phyloP scores from a whole-genome alignment of 2,113 vertebrate genomes.

The Odontophorus gujanensis region DNA sequence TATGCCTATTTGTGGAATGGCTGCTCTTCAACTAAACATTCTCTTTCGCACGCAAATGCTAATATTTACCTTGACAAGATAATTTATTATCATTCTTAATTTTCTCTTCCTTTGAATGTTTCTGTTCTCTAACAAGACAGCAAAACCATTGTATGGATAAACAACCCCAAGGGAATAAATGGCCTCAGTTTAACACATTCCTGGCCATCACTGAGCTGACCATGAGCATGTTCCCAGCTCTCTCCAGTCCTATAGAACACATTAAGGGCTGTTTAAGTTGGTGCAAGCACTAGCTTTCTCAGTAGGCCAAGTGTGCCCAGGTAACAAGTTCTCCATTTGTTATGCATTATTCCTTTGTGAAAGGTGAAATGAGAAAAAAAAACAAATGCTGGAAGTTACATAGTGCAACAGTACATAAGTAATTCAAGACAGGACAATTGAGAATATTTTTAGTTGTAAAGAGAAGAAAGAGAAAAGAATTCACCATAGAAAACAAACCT shows the following conservation, averaged over 20 bases:
- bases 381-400: not conserved
- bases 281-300: not conserved
- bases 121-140: constrained; percentile 17
- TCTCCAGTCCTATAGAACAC: not conserved
- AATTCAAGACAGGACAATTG: not conserved
- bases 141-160: not conserved
- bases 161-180: constrained; percentile 9
- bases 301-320: not conserved
- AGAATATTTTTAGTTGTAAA: not conserved
- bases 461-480: not conserved
- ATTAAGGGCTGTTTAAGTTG: not conserved
- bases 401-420: not conserved
- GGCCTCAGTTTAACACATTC: not conserved
- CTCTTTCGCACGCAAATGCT: not conserved
- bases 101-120: constrained; percentile 44
- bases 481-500: not conserved
- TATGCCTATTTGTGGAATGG: constrained; percentile 32
- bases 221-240: not conserved
- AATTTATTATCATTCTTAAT: constrained; percentile 57
- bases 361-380: not conserved
- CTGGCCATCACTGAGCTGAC: constrained; percentile 25
- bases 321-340: not conserved
- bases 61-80: constrained; percentile 53
- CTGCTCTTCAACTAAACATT: constrained; percentile 29
- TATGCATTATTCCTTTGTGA: not conserved